Evolutionary conservation across 2,797 vertebrate species (phyloP), one percentile per base, ranked within the genome.

Genomic region (Rhinoraja longicauda): DNA sequence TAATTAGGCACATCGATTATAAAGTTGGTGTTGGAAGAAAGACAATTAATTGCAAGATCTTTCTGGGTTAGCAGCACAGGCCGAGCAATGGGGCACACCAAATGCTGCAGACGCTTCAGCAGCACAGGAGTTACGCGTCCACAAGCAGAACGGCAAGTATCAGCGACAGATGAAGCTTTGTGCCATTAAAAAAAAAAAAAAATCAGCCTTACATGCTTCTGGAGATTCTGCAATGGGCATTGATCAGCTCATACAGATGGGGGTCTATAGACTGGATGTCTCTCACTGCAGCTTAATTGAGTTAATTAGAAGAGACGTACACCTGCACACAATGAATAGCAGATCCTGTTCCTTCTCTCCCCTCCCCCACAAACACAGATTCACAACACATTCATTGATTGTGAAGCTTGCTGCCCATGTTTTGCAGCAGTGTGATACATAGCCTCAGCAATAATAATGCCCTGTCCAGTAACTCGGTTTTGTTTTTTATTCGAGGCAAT

Each of bases 251-350:
- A 32, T 3, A 32, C 90, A 73, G 70, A 73, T 72, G 21, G 70
- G 73, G 39, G 90, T 53, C 53, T 92, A 53, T 73, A 75, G 36
- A 92, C 90, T 75, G 10, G 4, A 86, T 39, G 90, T 92, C 67
- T 32, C 39, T 36, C 70, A 26, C 32, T 73, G 24, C 24, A 92
- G 67, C 70, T 92, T 75, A 92, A 92, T 92, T 92, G 90, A 75
- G 70, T 92, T 92, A 92, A 92, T 53, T 75, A 73, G 36, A 45
- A 53, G 36, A 75, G 4, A 4, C 26, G 70, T 92, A 75, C 90
- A 92, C 67, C 90, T 92, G 90, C 70, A 75, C 39, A 92, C 45
- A 57, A 15, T 72, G 45, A 92, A 92, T 45, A 45, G 90, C 90
- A 53, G 29, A 36, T 91, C 88, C 67, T 72, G 67, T 72, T 73